phyloP scores from a whole-genome alignment of 2,113 vertebrate genomes.

The Lota lota region DNA sequence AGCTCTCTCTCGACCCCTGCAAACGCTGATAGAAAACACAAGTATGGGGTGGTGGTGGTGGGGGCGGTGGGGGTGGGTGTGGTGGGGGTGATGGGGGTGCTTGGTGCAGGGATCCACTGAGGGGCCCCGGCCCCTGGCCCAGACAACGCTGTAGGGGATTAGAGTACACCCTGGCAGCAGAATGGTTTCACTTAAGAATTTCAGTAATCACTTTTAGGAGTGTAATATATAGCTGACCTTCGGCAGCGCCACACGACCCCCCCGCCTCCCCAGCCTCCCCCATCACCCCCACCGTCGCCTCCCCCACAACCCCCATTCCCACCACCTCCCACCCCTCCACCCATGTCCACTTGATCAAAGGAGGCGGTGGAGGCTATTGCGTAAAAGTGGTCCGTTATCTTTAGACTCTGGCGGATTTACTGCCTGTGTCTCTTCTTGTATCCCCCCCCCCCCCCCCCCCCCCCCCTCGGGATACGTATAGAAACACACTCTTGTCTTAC shows the following conservation, averaged over 20 bases:
- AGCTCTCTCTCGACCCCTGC: conserved; percentile 26
- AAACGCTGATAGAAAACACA: conserved; percentile 77
- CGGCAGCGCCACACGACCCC: conserved; percentile 80
- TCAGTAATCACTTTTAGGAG: conserved; percentile 86
- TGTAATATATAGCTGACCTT: conserved; percentile 85
- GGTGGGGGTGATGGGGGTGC: conserved; percentile 29
- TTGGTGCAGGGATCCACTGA: conserved; percentile 63
- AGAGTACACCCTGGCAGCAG: conserved; percentile 80
- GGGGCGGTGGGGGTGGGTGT: neutral
- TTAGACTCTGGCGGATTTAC: conserved; percentile 78
- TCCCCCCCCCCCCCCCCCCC: conserved; percentile 61
- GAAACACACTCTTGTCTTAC: conserved; percentile 74
- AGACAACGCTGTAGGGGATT: conserved; percentile 79
- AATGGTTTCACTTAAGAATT: conserved; percentile 85
- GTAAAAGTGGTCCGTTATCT: conserved; percentile 78
- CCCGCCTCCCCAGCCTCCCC: conserved; percentile 45
- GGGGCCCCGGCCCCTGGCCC: conserved; percentile 67
- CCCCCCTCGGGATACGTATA: conserved; percentile 57
- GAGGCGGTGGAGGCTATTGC: conserved; percentile 74
- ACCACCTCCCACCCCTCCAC: conserved; percentile 46
- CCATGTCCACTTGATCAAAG: conserved; percentile 79
- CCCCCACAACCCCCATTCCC: neutral
- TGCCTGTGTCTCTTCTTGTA: conserved; percentile 78
- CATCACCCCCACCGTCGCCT: conserved; percentile 44
- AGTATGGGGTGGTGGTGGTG: conserved; percentile 59